Conservation (phyloP, 2,888 invertebrate genomes). For the Philaethria dido region DNA sequence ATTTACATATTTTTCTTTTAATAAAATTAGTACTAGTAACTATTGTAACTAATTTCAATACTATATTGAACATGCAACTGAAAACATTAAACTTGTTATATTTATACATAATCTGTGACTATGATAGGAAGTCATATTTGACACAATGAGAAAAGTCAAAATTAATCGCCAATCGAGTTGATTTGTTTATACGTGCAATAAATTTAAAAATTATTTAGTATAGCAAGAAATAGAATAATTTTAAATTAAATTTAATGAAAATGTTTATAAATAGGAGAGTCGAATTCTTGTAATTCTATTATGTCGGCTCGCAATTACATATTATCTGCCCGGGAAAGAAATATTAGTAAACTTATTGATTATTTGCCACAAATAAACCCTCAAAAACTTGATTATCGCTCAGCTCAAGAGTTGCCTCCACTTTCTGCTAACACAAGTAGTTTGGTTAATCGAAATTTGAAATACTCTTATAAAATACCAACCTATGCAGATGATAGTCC, state of each 20-base stretch:
- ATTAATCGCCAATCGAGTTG: constrained; percentile 2
- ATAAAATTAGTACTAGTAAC: too few relatives aligned
- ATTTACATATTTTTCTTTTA: too few relatives aligned
- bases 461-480: constrained; percentile 64
- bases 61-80: too few relatives aligned
- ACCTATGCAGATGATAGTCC: constrained; percentile 59
- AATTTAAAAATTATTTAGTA: constrained; percentile 18
- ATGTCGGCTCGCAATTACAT: constrained; percentile 77
- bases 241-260: background rate
- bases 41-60: too few relatives aligned
- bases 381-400: constrained; percentile 65
- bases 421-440: constrained; percentile 65
- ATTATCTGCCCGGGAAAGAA: constrained; percentile 71
- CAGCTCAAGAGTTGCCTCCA: constrained; percentile 63
- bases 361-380: constrained; percentile 72
- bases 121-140: background rate
- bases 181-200: constrained; percentile 6
- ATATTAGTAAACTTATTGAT: constrained; percentile 67
- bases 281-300: constrained; percentile 47
- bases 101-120: background rate
- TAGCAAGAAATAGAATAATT: background rate
- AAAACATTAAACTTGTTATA: background rate
- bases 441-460: constrained; percentile 68
- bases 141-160: background rate
- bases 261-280: constrained; percentile 16